Evolutionary conservation across 2,888 invertebrate species (phyloP).

Genomic region (Mesorhabditis belari): DNA sequence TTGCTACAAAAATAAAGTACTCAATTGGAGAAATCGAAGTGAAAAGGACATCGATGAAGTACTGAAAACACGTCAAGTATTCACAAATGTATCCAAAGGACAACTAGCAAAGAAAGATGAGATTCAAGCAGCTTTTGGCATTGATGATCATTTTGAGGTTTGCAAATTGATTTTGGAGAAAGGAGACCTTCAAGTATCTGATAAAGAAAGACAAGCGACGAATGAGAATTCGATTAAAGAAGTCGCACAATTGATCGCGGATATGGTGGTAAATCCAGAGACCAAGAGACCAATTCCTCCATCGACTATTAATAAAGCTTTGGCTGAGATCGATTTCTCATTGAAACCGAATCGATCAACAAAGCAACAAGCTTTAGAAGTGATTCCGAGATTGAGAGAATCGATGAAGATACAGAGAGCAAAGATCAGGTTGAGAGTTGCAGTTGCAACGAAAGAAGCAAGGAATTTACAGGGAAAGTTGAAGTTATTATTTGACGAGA

Average conservation of each 20-base stretch:
- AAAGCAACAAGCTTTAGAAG: conserved; percentile 90
- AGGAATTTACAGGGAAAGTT: conserved; percentile 68
- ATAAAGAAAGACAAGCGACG: conserved; percentile 74
- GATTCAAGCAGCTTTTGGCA: conserved; percentile 79
- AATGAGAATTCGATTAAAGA: conserved; percentile 46
- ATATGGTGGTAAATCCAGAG: conserved; percentile 93
- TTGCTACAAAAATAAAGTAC: conserved; percentile 96
- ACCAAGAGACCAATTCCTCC: conserved; percentile 90
- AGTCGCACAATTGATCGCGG: conserved; percentile 59
- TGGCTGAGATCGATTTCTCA: conserved; percentile 91
- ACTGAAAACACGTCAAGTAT: conserved; percentile 88
- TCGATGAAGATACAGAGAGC: conserved; percentile 85
- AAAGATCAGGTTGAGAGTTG: conserved; percentile 81
- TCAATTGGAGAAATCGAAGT: conserved; percentile 94
- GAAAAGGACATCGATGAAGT: conserved; percentile 99
- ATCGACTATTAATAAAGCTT: conserved; percentile 90
- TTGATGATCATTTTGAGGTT: conserved; percentile 81
- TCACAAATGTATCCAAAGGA: conserved; percentile 95
- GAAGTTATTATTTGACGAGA: conserved; percentile 41
- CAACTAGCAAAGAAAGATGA: conserved; percentile 90
- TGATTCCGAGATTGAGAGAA: conserved; percentile 75
- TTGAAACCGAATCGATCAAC: conserved; percentile 87
- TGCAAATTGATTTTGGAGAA: conserved; percentile 82
- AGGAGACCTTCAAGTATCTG: conserved; percentile 93
- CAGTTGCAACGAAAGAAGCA: conserved; percentile 70